Evolutionary conservation across 2,113 vertebrate species (phyloP).

Genomic region (Petrocephalus zakoni): DNA sequence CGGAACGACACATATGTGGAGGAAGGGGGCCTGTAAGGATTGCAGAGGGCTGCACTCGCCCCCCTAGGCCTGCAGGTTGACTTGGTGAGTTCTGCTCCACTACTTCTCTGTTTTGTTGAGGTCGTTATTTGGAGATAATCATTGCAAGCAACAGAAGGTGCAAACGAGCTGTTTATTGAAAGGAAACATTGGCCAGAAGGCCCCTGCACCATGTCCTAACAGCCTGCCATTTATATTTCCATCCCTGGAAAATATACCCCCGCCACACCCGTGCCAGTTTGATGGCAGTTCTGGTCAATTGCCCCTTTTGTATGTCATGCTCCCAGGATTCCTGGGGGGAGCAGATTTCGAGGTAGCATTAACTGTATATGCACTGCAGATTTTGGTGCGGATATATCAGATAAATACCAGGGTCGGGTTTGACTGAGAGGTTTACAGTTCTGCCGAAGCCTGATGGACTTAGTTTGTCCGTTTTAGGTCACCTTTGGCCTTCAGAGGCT

Average conservation of each 20-base stretch:
- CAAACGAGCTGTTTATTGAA: conserved; percentile 7
- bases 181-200: neutral
- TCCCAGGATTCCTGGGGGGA: neutral
- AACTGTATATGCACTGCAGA: neutral
- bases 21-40: neutral
- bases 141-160: neutral
- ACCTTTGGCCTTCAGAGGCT: neutral
- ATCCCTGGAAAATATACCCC: neutral
- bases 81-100: neutral
- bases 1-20: neutral
- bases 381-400: neutral
- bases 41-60: neutral
- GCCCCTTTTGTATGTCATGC: neutral
- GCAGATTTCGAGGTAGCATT: neutral
- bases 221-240: neutral
- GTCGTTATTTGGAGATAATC: conserved; percentile 5
- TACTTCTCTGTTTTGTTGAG: neutral
- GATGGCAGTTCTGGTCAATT: neutral
- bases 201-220: neutral
- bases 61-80: neutral
- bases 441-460: neutral
- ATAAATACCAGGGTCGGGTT: neutral
- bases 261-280: neutral
- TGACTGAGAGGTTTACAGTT: neutral
- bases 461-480: neutral